These are phyloP conservation scores for Hypsopygia costalis DNA, from an alignment of 2,888 invertebrate species.

Conservation along the genomic window DNA sequence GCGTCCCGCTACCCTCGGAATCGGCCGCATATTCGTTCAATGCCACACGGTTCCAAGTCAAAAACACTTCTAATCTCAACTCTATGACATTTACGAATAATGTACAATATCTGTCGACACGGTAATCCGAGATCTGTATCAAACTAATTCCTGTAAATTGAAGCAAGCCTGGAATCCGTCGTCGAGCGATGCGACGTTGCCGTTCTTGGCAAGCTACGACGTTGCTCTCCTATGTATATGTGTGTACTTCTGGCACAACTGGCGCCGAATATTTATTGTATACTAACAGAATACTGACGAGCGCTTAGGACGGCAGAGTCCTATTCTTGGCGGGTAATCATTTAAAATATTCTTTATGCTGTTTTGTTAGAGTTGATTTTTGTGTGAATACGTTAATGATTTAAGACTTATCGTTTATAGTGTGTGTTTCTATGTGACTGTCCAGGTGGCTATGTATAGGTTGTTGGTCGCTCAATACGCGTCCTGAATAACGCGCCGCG, in stretches of 20 bases:
- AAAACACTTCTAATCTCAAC: conserved; percentile 21
- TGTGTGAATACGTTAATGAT: conserved; percentile 13
- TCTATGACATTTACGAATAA: conserved; percentile 10
- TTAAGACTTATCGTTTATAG: conserved; percentile 45
- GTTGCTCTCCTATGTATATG: conserved; percentile 73
- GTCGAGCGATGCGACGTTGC: conserved; percentile 67
- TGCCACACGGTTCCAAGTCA: conserved; percentile 38
- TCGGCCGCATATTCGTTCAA: conserved; percentile 25
- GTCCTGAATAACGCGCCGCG: conserved; percentile 53
- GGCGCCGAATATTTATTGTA: conserved; percentile 81
- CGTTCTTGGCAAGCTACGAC: conserved; percentile 64
- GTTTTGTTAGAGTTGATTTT: conserved; percentile 44
- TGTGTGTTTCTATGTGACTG: conserved; percentile 73
- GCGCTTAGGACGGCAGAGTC: conserved; percentile 67
- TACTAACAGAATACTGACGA: conserved; percentile 77
- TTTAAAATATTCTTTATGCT: conserved; percentile 41
- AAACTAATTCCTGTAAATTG: conserved; percentile 37
- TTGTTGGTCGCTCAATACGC: conserved; percentile 60
- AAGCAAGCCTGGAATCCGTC: conserved; percentile 69
- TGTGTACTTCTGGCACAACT: conserved; percentile 75
- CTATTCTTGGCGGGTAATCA: conserved; percentile 35
- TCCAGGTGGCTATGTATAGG: conserved; percentile 80
- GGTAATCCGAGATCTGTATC: conserved; percentile 44
- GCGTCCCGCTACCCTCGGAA: conserved; percentile 73
- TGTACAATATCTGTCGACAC: conserved; percentile 19